Evolutionary conservation across 2,113 vertebrate genomes (phyloP).

Genomic region (Mystacornis crossleyi): DNA sequence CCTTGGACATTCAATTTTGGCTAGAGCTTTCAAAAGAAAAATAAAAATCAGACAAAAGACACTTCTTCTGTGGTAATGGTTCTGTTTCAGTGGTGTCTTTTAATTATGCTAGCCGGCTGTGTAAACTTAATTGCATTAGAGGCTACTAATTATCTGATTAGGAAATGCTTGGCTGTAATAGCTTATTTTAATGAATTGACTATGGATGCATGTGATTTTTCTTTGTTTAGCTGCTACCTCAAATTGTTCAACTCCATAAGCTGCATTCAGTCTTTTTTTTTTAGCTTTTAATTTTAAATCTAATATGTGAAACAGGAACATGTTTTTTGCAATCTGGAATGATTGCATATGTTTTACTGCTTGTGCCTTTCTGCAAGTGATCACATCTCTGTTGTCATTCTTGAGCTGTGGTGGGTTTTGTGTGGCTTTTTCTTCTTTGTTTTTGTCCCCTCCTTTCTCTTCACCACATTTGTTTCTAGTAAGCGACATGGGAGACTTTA

Average conservation of each 20-base stretch:
- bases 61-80: not conserved
- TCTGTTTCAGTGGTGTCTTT: conserved; percentile 20
- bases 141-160: conserved; percentile 54
- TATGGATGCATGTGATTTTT: not conserved
- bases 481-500: not conserved
- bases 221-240: not conserved
- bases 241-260: not conserved
- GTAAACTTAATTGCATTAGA: conserved; percentile 47
- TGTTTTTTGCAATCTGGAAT: not conserved
- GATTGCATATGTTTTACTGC: not conserved
- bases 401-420: not conserved
- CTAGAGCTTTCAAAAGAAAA: conserved; percentile 7
- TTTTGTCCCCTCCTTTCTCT: not conserved
- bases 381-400: not conserved
- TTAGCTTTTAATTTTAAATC: not conserved
- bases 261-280: not conserved
- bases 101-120: conserved; percentile 17
- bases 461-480: not conserved
- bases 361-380: not conserved
- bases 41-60: not conserved
- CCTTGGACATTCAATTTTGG: not conserved
- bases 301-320: not conserved
- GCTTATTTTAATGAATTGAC: conserved; percentile 27
- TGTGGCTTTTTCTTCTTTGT: not conserved
- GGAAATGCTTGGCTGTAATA: conserved; percentile 24